Evolutionary conservation across 2,113 vertebrate genomes (phyloP).

Genomic region (Reinhardtius hippoglossoides): DNA sequence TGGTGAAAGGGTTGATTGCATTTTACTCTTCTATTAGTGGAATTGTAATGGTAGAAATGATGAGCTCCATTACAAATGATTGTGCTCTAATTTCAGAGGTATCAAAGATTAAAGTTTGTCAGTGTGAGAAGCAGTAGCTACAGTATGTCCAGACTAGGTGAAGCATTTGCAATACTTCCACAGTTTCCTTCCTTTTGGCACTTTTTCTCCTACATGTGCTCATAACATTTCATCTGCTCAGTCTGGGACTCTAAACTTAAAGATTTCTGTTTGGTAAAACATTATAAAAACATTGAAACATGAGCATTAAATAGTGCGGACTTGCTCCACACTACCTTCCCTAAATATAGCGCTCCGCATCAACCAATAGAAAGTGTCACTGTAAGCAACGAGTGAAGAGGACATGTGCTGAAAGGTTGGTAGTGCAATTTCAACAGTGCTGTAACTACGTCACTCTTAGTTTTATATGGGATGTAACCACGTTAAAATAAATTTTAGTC

Average conservation of each 20-base stretch:
- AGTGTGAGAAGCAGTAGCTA: not conserved
- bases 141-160: not conserved
- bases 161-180: constrained; percentile 47
- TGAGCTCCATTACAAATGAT: not conserved
- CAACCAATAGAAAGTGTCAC: not conserved
- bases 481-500: not conserved
- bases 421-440: constrained; percentile 59
- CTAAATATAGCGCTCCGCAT: not conserved
- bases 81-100: not conserved
- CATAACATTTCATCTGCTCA: constrained; percentile 8
- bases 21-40: not conserved
- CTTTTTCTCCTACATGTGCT: constrained; percentile 62
- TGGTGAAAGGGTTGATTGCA: not conserved
- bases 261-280: constrained; percentile 14
- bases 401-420: constrained; percentile 24
- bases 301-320: constrained; percentile 3
- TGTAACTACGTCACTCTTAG: not conserved
- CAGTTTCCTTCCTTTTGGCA: constrained; percentile 79
- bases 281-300: constrained; percentile 28
- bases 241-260: constrained; percentile 36
- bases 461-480: not conserved
- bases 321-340: not conserved
- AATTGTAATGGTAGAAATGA: not conserved
- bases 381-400: not conserved
- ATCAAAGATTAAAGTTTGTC: not conserved